Percentiles rank a stretch among this genome's conserved stretches.
phyloP scores from a whole-genome alignment of 2,797 vertebrate species.

The Catostomus latipinnis region DNA sequence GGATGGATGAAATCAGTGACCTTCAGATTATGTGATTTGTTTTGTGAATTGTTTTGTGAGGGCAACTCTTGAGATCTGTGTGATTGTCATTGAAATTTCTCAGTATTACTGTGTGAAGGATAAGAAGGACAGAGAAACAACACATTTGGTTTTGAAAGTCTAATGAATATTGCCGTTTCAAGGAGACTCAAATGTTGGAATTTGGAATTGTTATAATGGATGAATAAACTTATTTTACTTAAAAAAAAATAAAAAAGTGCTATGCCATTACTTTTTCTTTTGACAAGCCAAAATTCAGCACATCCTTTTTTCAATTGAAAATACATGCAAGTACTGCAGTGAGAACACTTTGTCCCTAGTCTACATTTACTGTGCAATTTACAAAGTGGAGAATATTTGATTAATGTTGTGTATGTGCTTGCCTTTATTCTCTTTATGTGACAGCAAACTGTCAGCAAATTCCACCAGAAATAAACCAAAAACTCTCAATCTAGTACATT shows the following conservation, averaged over 20 bases:
- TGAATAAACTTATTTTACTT: not conserved
- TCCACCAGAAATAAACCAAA: not conserved
- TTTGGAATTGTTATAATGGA: not conserved
- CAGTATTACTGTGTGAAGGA: too few species aligned
- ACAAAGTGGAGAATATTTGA: not conserved
- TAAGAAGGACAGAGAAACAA: too few species aligned
- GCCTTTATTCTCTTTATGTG: not conserved
- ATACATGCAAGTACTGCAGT: not conserved
- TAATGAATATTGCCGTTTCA: too few species aligned
- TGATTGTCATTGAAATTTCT: too few species aligned
- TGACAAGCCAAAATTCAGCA: not conserved
- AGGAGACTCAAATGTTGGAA: not conserved
- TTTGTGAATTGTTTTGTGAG: too few species aligned
- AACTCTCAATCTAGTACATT: not conserved
- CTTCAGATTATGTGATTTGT: too few species aligned
- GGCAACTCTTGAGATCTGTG: too few species aligned
- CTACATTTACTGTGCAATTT: conserved; percentile 2
- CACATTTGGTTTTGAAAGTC: too few species aligned
- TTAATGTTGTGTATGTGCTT: not conserved
- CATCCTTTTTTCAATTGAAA: not conserved
- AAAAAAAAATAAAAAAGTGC: not conserved
- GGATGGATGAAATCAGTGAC: too few species aligned
- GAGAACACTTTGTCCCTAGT: not conserved
- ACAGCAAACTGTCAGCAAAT: not conserved
- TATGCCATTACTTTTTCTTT: not conserved